Base-by-base conservation (phyloP, 1,140 invertebrate species). In the Saccostrea glomerata region DNA sequence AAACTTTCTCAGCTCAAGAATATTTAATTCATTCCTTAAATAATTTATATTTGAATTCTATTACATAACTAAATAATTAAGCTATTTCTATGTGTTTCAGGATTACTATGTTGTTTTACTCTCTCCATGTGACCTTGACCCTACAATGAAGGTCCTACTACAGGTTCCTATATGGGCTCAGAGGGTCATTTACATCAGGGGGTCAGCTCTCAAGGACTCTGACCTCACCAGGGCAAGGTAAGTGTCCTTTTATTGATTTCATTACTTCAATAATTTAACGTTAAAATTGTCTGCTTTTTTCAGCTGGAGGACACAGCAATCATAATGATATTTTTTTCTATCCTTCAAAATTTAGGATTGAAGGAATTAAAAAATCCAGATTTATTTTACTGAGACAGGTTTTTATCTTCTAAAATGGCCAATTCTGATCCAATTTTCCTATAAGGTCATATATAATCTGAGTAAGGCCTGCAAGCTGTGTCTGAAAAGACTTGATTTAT, bases 161-260 rank as follows among this genome's bases (percentile, higher is more conserved):
- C 98, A 99, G 96, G 98, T 99, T 84, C 98, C 99, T 0, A 98
- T 99, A 92, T 99, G 98, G 98, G 98, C 98, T 12, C 98, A 99
- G 94, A 96, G 98, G 47, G 98, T 99, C 58, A 99, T 99, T 93
- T 99, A 99, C 95, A 99, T 99, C 93, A 98, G 99, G 95, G 98
- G 98, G 40, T 98, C 98, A 13, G 98, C 98, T 92, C 95, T 99
- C 47, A 98, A 98, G 95, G 98, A 99, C 94, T 97, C 97, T 4
- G 98, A 99, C 95, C 95, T 99, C 60, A 97, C 97, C 15, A 96
- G 98, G 87, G 98, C 98, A 20, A 96, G 95, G 95, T 95, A 63
- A 60, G 89, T 89, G 13, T n/a, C 58, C 17, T 63, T n/a, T n/a
- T 63, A n/a, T 20, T 63, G 58, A 63, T 63, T 63, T 63, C 13